Conservation (phyloP, 1,140 invertebrate species). For the Galendromus occidentalis region DNA sequence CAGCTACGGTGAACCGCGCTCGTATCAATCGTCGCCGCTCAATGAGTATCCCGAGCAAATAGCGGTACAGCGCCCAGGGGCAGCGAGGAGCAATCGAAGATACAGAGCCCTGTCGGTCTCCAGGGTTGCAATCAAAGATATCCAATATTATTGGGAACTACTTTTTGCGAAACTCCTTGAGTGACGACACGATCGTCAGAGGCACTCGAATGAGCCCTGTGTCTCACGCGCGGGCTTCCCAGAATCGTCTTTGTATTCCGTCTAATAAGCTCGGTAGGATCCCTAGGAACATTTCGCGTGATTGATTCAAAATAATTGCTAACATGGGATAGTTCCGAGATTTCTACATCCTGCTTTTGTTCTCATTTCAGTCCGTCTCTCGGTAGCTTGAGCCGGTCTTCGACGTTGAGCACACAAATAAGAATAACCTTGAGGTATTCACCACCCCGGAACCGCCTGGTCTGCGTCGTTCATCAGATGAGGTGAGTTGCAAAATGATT, state of each 20-base stretch:
- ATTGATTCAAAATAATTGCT: no score
- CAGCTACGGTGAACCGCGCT: no score
- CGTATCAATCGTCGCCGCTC: no score
- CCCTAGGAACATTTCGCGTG: no score
- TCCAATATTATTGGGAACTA: no score
- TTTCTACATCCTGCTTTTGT: neutral
- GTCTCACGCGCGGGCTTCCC: no score
- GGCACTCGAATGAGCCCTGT: no score
- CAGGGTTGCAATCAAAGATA: conserved; percentile 12
- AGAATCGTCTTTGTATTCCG: no score
- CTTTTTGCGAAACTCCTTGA: no score
- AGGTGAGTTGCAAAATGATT: conserved; percentile 39
- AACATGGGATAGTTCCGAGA: neutral
- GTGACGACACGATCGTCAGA: no score
- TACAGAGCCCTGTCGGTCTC: neutral
- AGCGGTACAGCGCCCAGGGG: neutral
- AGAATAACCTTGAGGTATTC: conserved; percentile 69
- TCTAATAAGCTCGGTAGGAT: no score
- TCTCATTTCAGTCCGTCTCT: conserved; percentile 12
- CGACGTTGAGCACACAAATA: conserved; percentile 39
- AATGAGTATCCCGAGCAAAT: neutral
- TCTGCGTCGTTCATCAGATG: conserved; percentile 66
- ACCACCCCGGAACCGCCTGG: conserved; percentile 50
- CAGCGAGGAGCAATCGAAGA: neutral
- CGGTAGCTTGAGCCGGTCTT: conserved; percentile 14